Base-by-base conservation (phyloP, 2,888 invertebrate species). In the Tetropium fuscum region DNA sequence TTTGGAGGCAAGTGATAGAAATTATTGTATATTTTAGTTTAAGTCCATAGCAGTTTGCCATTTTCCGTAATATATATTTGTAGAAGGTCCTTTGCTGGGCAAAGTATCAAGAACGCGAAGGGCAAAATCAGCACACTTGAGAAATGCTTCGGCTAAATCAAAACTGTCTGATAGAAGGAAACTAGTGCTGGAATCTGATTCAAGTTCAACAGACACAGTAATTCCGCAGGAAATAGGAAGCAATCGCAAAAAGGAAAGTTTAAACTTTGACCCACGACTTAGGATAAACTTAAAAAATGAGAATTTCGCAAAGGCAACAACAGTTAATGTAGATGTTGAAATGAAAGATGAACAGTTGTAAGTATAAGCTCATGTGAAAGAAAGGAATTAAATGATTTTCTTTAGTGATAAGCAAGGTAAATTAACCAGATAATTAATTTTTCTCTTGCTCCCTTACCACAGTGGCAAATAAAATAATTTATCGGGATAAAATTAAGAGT, bases 71-170 rank as follows among this genome's bases (percentile, higher is more conserved):
- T 20, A 16, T 44, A 15, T 11, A 55, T 49, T 64, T 68, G 19
- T 41, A 73, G 73, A 72, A 40, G 66, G 58, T 1, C 69, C 65
- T 32, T 32, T 90, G 27, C 78, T 90, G 60, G 90, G 90, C 0
- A 86, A 88, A 53, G 84, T 90, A 0, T 88, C 90, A 0, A 82
- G 90, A 43, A 87, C 87, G 1, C 83, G 88, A 6, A 81, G 90
- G n/a, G 90, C 90, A 0, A 87, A 89, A 51, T 87, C 89, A 0
- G 90, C 90, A 0, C 85, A 84, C 1, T 68, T 76, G 20, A 67
- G 80, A 48, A 77, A 78, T 45, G 72, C 71, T 11, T 78, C 78
- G 7, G 78, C 72, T 8, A 79, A 75, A 67, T 74, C 76, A 13
- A 78, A 74, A 65, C 66, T 64, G 15, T 73, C 74, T 1, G 81